Conservation (phyloP, 2,113 vertebrate species). For the Gnathonemus longibarbis region DNA sequence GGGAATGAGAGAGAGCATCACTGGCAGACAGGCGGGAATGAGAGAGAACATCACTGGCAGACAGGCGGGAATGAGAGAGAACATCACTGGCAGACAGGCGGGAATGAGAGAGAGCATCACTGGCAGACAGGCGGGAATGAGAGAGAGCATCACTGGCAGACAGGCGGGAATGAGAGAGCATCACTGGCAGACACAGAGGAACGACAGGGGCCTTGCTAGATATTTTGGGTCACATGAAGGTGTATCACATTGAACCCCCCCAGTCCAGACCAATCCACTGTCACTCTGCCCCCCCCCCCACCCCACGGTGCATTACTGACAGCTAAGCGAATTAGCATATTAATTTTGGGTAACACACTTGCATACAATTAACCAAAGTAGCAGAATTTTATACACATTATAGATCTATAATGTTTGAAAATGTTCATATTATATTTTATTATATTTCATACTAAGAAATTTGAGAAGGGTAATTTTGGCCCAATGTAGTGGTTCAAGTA, state of each 20-base stretch:
- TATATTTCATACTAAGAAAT: background rate
- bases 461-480: background rate
- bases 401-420: background rate
- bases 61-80: background rate
- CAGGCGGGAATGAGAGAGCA: background rate
- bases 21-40: background rate
- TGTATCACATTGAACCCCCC: too few species aligned
- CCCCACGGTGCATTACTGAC: background rate
- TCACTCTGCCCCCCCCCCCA: too few species aligned
- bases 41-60: background rate
- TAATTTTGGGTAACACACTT: background rate
- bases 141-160: background rate
- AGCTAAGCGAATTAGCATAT: background rate
- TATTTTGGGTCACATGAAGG: too few species aligned
- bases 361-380: too few species aligned
- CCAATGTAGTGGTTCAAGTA: background rate
- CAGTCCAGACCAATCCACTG: too few species aligned
- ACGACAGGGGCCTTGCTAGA: too few species aligned
- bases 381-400: background rate
- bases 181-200: too few species aligned
- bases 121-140: background rate
- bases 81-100: background rate
- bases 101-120: background rate
- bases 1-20: background rate
- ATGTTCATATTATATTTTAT: background rate